Conservation (phyloP, 2,113 vertebrate genomes). For the Romanogobio albipinnatus region DNA sequence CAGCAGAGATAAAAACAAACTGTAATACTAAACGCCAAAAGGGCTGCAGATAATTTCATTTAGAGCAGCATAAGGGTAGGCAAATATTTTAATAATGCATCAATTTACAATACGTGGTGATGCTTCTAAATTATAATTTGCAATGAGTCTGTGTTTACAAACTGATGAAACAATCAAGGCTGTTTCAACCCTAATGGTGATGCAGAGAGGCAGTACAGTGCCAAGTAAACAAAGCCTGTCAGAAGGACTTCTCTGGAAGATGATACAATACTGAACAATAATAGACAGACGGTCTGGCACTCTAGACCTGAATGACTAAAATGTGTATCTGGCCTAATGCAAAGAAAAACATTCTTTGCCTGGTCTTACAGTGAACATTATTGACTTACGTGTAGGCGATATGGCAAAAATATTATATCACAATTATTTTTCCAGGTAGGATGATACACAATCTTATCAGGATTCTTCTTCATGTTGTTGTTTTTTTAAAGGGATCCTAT, state of each 20-base stretch:
- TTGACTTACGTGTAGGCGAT: neutral
- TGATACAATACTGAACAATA: neutral
- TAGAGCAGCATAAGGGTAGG: neutral
- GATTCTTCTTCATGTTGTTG: no score
- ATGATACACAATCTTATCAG: no score
- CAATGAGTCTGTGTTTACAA: slow-evolving; percentile 20
- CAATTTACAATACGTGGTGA: neutral
- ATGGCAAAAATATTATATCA: neutral
- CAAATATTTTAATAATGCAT: slow-evolving; percentile 20
- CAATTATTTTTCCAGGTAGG: no score
- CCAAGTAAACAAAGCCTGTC: slow-evolving; percentile 1
- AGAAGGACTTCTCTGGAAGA: neutral
- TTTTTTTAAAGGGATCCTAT: no score
- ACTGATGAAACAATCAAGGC: neutral
- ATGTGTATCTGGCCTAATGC: neutral
- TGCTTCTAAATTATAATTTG: neutral
- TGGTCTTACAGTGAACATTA: neutral
- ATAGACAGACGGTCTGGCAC: slow-evolving; percentile 2
- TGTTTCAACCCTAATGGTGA: neutral
- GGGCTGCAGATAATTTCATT: neutral
- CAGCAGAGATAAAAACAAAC: neutral
- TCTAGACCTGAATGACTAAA: neutral
- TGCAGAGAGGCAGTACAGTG: neutral
- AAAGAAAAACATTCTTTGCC: neutral
- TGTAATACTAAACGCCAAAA: neutral